phyloP scores from a whole-genome alignment of 1,140 invertebrate genomes.

The Plectrocnemia conspersa region DNA sequence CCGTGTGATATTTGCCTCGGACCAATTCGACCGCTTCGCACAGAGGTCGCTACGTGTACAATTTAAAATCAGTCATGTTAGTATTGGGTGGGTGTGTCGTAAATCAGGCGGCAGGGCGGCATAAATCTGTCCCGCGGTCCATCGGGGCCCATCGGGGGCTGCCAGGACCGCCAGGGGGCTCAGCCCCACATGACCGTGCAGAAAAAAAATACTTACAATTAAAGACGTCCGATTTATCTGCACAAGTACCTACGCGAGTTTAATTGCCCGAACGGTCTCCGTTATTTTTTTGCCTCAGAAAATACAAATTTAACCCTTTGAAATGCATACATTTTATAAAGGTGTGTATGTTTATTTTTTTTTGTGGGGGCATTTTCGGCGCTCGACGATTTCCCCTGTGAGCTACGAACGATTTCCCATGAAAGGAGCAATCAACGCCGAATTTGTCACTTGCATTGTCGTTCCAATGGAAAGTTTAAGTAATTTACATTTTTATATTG shows the following conservation, averaged over 20 bases:
- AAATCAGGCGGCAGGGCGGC: constrained; percentile 33
- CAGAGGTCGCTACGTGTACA: constrained; percentile 29
- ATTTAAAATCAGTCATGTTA: constrained; percentile 36
- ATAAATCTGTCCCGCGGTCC: constrained; percentile 34
- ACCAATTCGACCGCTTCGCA: not conserved
- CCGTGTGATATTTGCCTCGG: too few relatives aligned
- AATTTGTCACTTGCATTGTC: constrained; percentile 34
- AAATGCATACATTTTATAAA: too few relatives aligned
- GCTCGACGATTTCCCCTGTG: constrained; percentile 30
- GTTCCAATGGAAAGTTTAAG: constrained; percentile 4
- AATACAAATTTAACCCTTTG: not conserved
- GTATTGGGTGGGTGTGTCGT: constrained; percentile 26
- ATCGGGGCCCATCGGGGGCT: constrained; percentile 11
- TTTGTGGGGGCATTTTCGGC: constrained; percentile 19
- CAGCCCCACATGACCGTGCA: not conserved
- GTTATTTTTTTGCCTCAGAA: not conserved
- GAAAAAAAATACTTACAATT: constrained; percentile 3
- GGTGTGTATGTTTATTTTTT: too few relatives aligned
- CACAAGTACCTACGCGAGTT: too few relatives aligned
- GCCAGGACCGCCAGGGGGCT: not conserved
- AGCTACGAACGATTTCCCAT: constrained; percentile 29
- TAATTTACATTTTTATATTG: constrained; percentile 12
- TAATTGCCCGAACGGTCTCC: not conserved
- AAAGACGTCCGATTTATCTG: constrained; percentile 6
- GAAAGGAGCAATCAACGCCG: constrained; percentile 34